phyloP scores from a whole-genome alignment of 2,113 vertebrate species.

The Phaethon lepturus region DNA sequence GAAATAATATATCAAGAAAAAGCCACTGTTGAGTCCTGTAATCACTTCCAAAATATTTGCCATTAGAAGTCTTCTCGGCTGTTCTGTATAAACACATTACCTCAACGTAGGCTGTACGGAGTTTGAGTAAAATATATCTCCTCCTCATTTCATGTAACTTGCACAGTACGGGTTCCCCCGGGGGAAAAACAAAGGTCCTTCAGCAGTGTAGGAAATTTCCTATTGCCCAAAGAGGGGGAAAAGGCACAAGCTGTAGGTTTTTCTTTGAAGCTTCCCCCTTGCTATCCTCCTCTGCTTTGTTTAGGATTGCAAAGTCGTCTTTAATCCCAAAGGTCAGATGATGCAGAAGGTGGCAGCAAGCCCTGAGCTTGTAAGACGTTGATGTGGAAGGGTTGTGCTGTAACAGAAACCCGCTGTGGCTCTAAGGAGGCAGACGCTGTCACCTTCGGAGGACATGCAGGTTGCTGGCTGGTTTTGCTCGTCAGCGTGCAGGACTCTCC shows the following conservation, averaged over 20 bases:
- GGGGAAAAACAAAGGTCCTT: not conserved
- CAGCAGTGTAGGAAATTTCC: not conserved
- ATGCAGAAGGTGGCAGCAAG: not conserved
- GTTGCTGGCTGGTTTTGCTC: not conserved
- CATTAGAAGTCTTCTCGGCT: not conserved
- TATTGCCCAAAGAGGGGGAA: not conserved
- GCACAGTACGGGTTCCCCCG: not conserved
- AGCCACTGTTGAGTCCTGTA: not conserved
- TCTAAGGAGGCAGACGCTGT: fast-evolving
- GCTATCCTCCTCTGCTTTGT: not conserved
- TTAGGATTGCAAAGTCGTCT: not conserved
- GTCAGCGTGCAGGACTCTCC: not conserved
- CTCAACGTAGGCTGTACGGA: not conserved
- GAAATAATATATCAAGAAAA: not conserved
- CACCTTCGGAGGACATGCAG: not conserved
- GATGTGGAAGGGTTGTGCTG: not conserved
- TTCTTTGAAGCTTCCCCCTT: not conserved
- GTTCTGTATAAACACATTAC: not conserved
- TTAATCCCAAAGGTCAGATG: not conserved
- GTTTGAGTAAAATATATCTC: not conserved
- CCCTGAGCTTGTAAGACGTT: not conserved
- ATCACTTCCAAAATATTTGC: not conserved
- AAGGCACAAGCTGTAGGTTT: not conserved
- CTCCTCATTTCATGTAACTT: not conserved
- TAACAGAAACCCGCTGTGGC: not conserved